Evolutionary conservation across 2,888 invertebrate species (phyloP), one percentile per base, ranked within the genome.

Genomic region (Patella pellucida): DNA sequence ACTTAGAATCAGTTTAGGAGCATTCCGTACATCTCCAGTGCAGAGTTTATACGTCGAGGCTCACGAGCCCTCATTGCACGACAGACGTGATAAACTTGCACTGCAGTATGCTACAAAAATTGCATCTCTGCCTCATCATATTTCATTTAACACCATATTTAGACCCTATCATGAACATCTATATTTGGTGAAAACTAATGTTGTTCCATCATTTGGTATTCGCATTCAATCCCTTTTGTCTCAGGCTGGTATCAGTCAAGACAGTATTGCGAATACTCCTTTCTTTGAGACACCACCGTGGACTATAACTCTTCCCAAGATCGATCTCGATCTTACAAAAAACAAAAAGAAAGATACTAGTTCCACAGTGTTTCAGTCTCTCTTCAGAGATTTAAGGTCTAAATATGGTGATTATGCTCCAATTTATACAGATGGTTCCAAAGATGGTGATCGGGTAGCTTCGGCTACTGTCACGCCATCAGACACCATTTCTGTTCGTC

Each of bases 1-100:
- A 16, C 52, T 80, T 3, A 69, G 77, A 41, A 62, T 80, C 15
- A 72, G 73, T n/a, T 54, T 78, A 5, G 76, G 75, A 23, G 78
- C 78, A 4, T 78, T 78, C 52, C 16, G 75, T 16, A 77, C 79
- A 27, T 79, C 79, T 23, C 78, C 79, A 16, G 71, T 74, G 9
- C 14, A 75, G 3, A 76, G 80, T 70, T 51, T 80, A 16, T 77
- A 76, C 52, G 76, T 71, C 7, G 75, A 76, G 54, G 76, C 78
- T 2, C 41, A 73, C 50, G 76, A 78, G 51, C 76, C 72, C 52
- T 76, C 74, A 12, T 51, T 76, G 54, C 15, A 67, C 23, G 11
- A 67, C 67, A 19, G 67, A 67, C 67, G 67, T 67, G 23, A 23
- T 12, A 67, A 67, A 67, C 67, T 67, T 4, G 27, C 68, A 50